These are phyloP conservation scores for Microtus oregoni DNA, from an alignment of 2,113 vertebrate genomes.

Conservation along the genomic window DNA sequence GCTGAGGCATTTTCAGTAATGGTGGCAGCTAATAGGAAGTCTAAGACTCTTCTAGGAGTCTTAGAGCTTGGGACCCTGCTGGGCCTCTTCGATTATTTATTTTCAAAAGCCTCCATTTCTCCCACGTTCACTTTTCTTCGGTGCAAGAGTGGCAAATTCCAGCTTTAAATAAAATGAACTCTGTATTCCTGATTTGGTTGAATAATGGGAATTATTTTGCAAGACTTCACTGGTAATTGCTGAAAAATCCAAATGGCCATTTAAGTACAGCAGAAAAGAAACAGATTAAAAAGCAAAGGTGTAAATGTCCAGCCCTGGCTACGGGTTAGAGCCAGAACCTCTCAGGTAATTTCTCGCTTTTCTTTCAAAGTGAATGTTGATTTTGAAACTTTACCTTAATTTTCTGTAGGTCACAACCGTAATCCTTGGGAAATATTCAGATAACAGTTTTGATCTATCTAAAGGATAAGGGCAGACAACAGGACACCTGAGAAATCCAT, in stretches of 20 bases:
- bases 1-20: constrained; percentile 49
- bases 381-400: constrained; percentile 49
- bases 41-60: background rate
- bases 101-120: constrained; percentile 52
- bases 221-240: background rate
- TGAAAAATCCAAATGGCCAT: constrained; percentile 39
- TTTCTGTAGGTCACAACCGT: constrained; percentile 45
- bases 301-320: background rate
- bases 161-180: background rate
- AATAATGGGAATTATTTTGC: background rate
- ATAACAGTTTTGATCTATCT: constrained; percentile 9
- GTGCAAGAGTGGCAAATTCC: constrained; percentile 32
- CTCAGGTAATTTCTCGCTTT: constrained; percentile 46
- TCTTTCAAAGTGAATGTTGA: constrained; percentile 64
- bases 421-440: constrained; percentile 49
- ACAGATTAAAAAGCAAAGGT: background rate
- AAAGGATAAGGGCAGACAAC: constrained; percentile 35
- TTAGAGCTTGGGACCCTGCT: background rate
- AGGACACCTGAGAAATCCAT: constrained; percentile 15
- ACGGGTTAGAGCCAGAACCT: constrained; percentile 8
- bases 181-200: constrained; percentile 43
- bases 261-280: constrained; percentile 55
- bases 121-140: constrained; percentile 24
- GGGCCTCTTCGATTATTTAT: constrained; percentile 41
- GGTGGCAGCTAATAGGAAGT: background rate